Evolutionary conservation across 2,113 vertebrate genomes (phyloP).

Genomic region (Eclectus roratus): DNA sequence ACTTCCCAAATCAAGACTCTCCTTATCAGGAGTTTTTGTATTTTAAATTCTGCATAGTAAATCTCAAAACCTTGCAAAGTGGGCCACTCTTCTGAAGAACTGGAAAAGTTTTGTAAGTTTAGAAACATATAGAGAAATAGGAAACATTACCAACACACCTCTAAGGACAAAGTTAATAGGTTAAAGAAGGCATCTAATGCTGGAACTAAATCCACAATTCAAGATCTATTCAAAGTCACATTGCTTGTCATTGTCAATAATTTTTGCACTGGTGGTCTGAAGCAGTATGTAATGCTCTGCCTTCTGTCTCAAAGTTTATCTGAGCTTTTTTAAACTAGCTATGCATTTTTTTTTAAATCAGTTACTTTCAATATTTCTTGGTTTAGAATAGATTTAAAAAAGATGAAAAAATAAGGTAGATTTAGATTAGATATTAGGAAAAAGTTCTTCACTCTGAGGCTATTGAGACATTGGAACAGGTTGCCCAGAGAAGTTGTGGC

Average conservation of each 20-base stretch:
- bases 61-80: background rate
- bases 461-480: background rate
- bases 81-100: background rate
- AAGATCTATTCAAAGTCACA: background rate
- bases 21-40: background rate
- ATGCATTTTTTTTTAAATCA: background rate
- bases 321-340: background rate
- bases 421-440: background rate
- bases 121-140: background rate
- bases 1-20: background rate
- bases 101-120: background rate
- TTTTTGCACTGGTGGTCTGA: background rate
- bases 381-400: background rate
- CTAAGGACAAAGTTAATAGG: accelerated
- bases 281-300: background rate
- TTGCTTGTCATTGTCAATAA: background rate
- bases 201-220: background rate
- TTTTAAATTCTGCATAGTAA: background rate
- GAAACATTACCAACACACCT: background rate
- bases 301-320: background rate
- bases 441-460: background rate
- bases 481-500: background rate
- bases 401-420: background rate
- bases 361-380: background rate
- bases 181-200: background rate